Base-by-base conservation (phyloP, 2,888 invertebrate genomes). In the Diachrysia chrysitis region DNA sequence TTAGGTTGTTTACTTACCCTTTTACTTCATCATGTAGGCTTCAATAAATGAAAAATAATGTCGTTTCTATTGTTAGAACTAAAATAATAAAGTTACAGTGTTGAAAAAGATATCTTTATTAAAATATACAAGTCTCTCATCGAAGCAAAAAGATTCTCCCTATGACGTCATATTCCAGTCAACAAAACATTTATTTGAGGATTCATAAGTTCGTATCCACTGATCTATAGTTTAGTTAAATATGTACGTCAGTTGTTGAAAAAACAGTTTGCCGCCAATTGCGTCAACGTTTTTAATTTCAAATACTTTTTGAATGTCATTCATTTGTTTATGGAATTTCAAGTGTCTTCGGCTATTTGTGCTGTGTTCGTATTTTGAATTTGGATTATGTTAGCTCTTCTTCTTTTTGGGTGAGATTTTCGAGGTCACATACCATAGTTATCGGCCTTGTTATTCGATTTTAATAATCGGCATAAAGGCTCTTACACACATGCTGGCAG, bases 211-310 rank as follows among this genome's bases (percentile, higher is more conserved):
- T 42, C n/a, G 16, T 42, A 1, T 42, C 42, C 48, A 6, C 48
- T 10, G 48, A 10, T 21, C 12, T 51, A 19, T 51, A 21, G 48
- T 51, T 21, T 51, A 12, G 19, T 21, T 51, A 51, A 51, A 51
- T 51, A 51, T 51, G 21, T 21, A 48, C 48, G 63, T 63, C 63
- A 63, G 32, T 21, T 19, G 42, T n/a, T 63, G 29, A 57, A 57
- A 63, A 48, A 63, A 56, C 32, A 48, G 57, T 57, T 63, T 48
- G 48, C 57, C 14, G 56, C 17, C 46, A 21, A 37, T 48, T 48
- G 48, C 63, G 63, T 63, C 63, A 56, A 57, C 57, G 21, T 51
- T 32, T 56, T 56, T 63, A 63, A 57, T 57, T 59, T 63, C 51
- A 57, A 35, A 46, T 63, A 42, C 21, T 51, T 63, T 25, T 57